Evolutionary conservation across 2,888 invertebrate genomes (phyloP).

Genomic region (Conistra vaccinii): DNA sequence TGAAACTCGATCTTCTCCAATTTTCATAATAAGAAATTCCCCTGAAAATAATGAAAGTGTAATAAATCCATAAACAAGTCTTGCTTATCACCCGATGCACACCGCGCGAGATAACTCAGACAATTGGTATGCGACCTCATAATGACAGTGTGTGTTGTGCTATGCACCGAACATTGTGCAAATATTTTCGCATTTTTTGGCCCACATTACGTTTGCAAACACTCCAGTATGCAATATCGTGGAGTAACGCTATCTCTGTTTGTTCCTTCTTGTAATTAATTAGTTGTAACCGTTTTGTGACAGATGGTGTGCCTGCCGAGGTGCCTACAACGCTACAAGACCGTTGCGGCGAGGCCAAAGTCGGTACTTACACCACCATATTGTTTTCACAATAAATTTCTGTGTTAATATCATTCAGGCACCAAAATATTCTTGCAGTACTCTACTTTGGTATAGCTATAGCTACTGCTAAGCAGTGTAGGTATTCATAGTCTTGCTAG

Average conservation of each 20-base stretch:
- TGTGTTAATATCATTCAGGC: no score
- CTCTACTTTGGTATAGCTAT: not conserved
- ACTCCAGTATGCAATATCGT: constrained; percentile 39
- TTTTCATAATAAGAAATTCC: not conserved
- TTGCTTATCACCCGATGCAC: constrained; percentile 54
- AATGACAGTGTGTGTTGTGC: constrained; percentile 61
- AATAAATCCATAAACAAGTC: constrained; percentile 23
- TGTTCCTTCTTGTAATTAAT: constrained; percentile 51
- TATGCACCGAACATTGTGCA: constrained; percentile 65
- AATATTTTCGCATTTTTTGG: constrained; percentile 69
- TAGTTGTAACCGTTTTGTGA: constrained; percentile 27
- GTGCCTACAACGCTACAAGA: not conserved
- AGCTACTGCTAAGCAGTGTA: not conserved
- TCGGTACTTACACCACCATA: not conserved
- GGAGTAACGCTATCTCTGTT: constrained; percentile 36
- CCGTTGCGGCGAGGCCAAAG: not conserved
- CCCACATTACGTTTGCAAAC: constrained; percentile 57
- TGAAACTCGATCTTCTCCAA: not conserved
- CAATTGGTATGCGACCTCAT: constrained; percentile 70
- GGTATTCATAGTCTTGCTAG: not conserved
- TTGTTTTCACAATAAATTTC: not conserved
- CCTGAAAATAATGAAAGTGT: constrained; percentile 21
- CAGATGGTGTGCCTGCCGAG: not conserved
- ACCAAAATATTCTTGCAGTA: not conserved
- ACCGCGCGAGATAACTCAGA: constrained; percentile 60